Base-by-base conservation (phyloP, 2,888 invertebrate species). In the Auanema freiburgensis region DNA sequence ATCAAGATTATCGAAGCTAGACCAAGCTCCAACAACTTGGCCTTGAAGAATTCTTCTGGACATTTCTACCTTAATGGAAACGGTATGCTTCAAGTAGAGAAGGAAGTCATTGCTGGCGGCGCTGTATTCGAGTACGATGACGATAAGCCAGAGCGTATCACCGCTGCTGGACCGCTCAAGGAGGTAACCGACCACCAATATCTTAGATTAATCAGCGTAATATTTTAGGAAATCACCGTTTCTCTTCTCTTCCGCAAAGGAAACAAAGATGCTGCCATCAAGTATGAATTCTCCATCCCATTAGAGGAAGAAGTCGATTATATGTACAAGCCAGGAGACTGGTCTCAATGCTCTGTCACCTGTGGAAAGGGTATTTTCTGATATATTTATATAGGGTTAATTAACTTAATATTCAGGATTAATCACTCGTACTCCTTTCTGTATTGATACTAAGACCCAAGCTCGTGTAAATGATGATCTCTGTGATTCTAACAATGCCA, bases 331-430 rank as follows among this genome's bases (percentile, higher is more conserved):
- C 88, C 88, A 74, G 90, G 89, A 50, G 88, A 89, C 69, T 95
- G 90, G 85, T 89, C 89, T 0, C 88, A 89, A 0, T 97, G 96
- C 86, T 90, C 89, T 75, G 89, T 89, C n/a, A 87, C 90, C 10
- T 97, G 96, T 83, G 96, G 94, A 16, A 92, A 92, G 87, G 96
- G 95, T 89, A 87, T n/a, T n/a, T n/a, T n/a, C n/a, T n/a, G 46
- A 46, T 16, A 46, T 46, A 46, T 46, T 5, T 5, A 1, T 16
- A 5, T n/a, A 0, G 46, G 11, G 5, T 46, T 18, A 46, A 46
- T 18, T 18, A 8, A 14, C 16, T 16, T 33, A 6, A 62, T 43
- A 11, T 55, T 59, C 76, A 91, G 91, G 91, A 64, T 86, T 87
- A 65, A 91, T 91, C 86, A 88, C 88, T 0, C 88, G 94, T 62